Evolutionary conservation across 2,113 vertebrate species (phyloP).

Genomic region (Odocoileus virginianus): DNA sequence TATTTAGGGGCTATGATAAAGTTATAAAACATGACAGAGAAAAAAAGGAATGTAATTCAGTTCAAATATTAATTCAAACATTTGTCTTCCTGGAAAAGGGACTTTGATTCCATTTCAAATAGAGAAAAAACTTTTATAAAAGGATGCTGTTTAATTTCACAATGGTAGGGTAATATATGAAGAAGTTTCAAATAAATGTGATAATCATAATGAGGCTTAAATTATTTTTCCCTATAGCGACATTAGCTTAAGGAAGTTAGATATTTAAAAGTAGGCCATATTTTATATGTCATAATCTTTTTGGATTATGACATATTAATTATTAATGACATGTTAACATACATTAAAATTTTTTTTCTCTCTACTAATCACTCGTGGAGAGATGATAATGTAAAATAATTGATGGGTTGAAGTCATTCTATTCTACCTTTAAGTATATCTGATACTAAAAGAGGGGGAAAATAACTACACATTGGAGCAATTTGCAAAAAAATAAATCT

Average conservation of each 20-base stretch:
- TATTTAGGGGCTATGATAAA: neutral
- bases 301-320: neutral
- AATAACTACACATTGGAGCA: neutral
- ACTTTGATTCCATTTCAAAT: neutral
- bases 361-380: slow-evolving; percentile 58
- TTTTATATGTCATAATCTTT: neutral
- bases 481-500: slow-evolving; percentile 19
- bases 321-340: neutral
- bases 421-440: slow-evolving; percentile 65
- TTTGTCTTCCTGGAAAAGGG: neutral
- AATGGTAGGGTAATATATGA: neutral
- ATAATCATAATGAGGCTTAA: slow-evolving; percentile 16
- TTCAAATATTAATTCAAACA: slow-evolving; percentile 18
- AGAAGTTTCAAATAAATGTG: slow-evolving; percentile 31
- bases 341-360: slow-evolving; percentile 31
- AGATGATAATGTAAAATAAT: slow-evolving; percentile 25
- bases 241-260: neutral
- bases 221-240: neutral
- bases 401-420: slow-evolving; percentile 57
- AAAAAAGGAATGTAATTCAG: neutral
- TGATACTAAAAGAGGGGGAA: slow-evolving; percentile 60
- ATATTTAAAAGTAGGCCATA: neutral
- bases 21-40: neutral
- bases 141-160: neutral
- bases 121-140: neutral